phyloP scores from a whole-genome alignment of 2,888 invertebrate species.

The Papilio gigon region DNA sequence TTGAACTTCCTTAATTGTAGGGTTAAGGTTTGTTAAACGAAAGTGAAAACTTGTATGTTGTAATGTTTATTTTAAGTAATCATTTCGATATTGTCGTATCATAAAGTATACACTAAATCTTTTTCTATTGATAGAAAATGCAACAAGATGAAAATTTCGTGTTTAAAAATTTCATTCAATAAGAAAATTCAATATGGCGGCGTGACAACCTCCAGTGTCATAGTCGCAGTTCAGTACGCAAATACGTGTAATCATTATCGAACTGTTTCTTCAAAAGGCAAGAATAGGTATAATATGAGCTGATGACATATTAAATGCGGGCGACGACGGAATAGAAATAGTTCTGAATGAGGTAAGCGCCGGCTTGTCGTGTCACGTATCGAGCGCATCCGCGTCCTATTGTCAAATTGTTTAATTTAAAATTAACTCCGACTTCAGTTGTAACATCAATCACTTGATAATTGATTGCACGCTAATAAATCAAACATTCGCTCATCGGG shows the following conservation, averaged over 20 bases:
- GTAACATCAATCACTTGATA: not conserved
- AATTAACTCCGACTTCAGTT: not conserved
- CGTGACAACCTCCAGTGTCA: not conserved
- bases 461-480: conserved; percentile 1
- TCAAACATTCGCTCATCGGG: not conserved
- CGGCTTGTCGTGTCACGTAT: conserved; percentile 59
- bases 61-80: not conserved
- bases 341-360: conserved; percentile 55
- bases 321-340: conserved; percentile 62
- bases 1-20: not conserved
- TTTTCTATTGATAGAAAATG: too few species aligned
- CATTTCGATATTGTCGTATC: too few species aligned
- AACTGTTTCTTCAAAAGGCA: conserved; percentile 48
- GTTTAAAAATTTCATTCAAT: not conserved
- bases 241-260: conserved; percentile 8
- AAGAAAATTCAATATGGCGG: not conserved
- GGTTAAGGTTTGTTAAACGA: not conserved
- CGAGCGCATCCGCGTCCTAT: conserved; percentile 55
- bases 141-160: not conserved
- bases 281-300: conserved; percentile 63
- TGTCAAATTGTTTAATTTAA: conserved; percentile 30
- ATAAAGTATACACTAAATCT: too few species aligned
- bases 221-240: not conserved
- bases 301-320: conserved; percentile 62
- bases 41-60: not conserved